Conservation (phyloP, 2,888 invertebrate species). For the Mactromeris polynyma region DNA sequence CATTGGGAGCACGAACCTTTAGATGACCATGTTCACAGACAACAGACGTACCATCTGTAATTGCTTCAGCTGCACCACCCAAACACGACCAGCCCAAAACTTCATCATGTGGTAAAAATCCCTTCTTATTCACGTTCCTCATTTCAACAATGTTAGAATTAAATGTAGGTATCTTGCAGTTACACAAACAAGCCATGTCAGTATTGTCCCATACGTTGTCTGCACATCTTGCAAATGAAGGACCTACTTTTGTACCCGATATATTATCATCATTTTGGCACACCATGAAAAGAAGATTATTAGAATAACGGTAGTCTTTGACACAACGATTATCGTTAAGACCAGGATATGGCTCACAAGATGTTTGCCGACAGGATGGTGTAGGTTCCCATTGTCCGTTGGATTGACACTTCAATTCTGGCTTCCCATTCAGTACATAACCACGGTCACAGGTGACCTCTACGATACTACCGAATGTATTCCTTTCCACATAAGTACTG, state of each 20-base stretch:
- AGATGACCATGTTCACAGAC: background rate
- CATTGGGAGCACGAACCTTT: background rate
- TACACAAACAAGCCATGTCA: slow-evolving; percentile 49
- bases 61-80: background rate
- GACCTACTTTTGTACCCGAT: slow-evolving; percentile 35
- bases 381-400: slow-evolving; percentile 43
- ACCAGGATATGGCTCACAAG: slow-evolving; percentile 39
- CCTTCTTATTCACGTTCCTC: background rate
- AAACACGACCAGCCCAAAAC: background rate
- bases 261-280: slow-evolving; percentile 30
- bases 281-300: background rate
- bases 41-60: background rate
- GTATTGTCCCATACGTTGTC: slow-evolving; percentile 29
- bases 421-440: slow-evolving; percentile 27
- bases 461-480: slow-evolving; percentile 43
- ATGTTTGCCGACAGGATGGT: slow-evolving; percentile 25
- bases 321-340: slow-evolving; percentile 22
- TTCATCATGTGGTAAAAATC: background rate
- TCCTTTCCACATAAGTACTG: slow-evolving; percentile 6
- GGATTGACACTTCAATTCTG: slow-evolving; percentile 33
- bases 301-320: background rate
- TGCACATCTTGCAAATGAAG: slow-evolving; percentile 14
- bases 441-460: slow-evolving; percentile 27
- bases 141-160: background rate
- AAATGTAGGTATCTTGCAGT: slow-evolving; percentile 29